These are phyloP conservation scores for Polyergus mexicanus DNA, from an alignment of 1,140 invertebrate species.

Conservation along the genomic window DNA sequence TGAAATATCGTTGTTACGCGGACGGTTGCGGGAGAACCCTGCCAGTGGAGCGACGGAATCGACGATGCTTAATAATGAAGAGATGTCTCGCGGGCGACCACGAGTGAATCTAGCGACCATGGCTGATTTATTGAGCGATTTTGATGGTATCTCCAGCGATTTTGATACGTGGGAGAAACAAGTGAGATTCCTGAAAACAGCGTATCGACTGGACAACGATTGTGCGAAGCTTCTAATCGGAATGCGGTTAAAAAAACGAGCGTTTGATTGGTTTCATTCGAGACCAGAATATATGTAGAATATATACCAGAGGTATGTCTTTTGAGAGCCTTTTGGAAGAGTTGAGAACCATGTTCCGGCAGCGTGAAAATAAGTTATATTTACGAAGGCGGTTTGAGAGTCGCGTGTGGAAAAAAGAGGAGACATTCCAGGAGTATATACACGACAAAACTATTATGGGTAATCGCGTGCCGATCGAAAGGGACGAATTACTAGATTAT, in stretches of 20 bases:
- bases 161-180: constrained; percentile 35
- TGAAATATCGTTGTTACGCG: not conserved
- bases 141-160: not conserved
- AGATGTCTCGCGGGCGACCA: not conserved
- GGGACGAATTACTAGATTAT: not conserved
- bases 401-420: not conserved
- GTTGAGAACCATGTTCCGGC: constrained; percentile 10
- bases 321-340: not conserved
- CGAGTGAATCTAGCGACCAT: constrained; percentile 4
- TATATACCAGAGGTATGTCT: not conserved
- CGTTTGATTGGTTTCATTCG: constrained; percentile 31
- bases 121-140: constrained; percentile 20
- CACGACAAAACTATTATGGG: not conserved
- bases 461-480: not conserved
- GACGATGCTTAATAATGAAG: not conserved
- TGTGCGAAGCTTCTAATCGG: not conserved
- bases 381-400: not conserved
- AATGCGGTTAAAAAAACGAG: not conserved
- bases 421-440: not conserved
- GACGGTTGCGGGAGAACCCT: not conserved
- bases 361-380: not conserved
- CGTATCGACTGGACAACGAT: constrained; percentile 26
- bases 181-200: not conserved
- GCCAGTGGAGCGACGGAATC: too few species aligned
- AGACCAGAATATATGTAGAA: constrained; percentile 25